Percentiles rank a stretch among this genome's conserved stretches.
Evolutionary conservation across 2,797 vertebrate species (phyloP).

Genomic region (Rhyacichthys aspro): DNA sequence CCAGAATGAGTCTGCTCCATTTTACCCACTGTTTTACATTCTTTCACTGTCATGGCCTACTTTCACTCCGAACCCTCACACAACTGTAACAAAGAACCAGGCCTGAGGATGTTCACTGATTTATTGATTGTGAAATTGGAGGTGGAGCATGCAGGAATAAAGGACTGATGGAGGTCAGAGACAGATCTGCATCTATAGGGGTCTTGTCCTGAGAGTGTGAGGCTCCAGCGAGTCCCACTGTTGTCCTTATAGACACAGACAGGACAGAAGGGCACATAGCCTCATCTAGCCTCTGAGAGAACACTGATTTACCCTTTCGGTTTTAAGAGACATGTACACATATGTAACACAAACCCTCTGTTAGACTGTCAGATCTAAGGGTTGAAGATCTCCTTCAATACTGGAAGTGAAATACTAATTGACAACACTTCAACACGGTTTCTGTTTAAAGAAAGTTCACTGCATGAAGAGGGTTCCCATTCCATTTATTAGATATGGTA

Average conservation of each 20-base stretch:
- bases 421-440: neutral
- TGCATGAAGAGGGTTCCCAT: conserved; percentile 54
- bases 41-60: conserved; percentile 43
- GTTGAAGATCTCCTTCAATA: neutral
- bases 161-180: conserved; percentile 35
- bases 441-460: neutral
- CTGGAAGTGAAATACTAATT: no score
- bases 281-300: no score
- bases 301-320: no score
- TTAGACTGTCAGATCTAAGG: neutral
- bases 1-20: conserved; percentile 21
- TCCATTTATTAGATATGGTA: conserved; percentile 80
- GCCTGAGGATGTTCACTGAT: conserved; percentile 21
- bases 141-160: conserved; percentile 12
- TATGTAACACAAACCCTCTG: no score
- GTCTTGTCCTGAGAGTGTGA: conserved; percentile 18
- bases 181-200: neutral
- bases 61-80: conserved; percentile 23
- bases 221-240: conserved; percentile 14
- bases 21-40: conserved; percentile 48
- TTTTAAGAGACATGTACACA: no score
- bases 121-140: conserved; percentile 43
- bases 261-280: neutral
- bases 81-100: conserved; percentile 5
- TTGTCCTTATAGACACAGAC: no score